Conservation (phyloP, 2,113 vertebrate species). For the Hemicordylus capensis region DNA sequence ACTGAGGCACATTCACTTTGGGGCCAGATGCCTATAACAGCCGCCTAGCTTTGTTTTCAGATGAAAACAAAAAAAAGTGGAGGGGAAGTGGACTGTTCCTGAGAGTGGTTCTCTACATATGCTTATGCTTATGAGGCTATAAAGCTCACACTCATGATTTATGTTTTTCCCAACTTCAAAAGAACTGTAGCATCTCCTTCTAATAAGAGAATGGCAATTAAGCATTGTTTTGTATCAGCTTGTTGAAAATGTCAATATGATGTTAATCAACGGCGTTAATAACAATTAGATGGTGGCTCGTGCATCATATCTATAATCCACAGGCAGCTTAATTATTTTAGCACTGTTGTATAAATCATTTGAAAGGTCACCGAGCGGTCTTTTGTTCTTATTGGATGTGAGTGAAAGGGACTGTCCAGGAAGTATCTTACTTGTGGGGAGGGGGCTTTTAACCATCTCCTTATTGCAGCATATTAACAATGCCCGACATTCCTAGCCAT, state of each 20-base stretch:
- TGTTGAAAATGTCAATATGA: constrained; percentile 1
- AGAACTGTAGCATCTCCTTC: fast-evolving
- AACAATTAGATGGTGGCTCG: constrained; percentile 29
- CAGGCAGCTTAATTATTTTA: neutral
- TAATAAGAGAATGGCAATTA: neutral
- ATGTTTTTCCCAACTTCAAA: neutral
- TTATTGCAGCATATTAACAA: neutral
- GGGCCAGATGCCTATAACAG: too few relatives aligned
- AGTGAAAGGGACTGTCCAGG: neutral
- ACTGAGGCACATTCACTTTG: too few relatives aligned
- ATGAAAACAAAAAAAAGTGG: too few relatives aligned
- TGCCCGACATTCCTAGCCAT: neutral
- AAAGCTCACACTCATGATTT: neutral
- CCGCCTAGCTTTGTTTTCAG: too few relatives aligned
- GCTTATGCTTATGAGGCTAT: too few relatives aligned
- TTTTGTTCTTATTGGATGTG: neutral
- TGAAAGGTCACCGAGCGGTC: neutral
- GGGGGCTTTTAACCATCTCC: neutral
- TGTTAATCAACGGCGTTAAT: constrained; percentile 19
- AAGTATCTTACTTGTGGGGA: neutral
- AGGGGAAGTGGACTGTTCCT: too few relatives aligned
- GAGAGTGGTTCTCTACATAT: too few relatives aligned
- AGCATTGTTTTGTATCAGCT: neutral
- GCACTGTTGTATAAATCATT: constrained; percentile 2
- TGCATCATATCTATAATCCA: neutral